Conservation (phyloP, 35 echinoderm and acorn worm genomes). For the Heliocidaris erythrogramma region DNA sequence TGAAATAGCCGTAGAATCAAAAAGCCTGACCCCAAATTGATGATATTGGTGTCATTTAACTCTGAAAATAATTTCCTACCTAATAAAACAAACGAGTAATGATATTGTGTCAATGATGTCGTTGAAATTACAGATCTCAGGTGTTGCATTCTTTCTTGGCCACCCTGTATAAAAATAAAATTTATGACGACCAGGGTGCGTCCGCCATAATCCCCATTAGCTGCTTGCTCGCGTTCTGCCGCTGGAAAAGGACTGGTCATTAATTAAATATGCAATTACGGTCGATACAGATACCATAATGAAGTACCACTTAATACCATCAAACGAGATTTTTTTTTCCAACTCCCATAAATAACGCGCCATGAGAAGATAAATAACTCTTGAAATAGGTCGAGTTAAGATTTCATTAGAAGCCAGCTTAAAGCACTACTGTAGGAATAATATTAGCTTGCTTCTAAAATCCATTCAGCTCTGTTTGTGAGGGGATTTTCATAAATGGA, state of each 20-base stretch:
- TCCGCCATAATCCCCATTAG: background rate
- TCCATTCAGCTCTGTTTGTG: background rate
- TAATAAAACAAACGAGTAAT: too few species aligned
- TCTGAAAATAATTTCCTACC: too few species aligned
- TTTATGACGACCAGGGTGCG: background rate
- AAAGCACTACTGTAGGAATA: background rate
- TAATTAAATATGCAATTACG: constrained; percentile 29
- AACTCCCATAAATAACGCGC: background rate
- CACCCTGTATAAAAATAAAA: too few species aligned
- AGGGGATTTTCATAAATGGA: too few species aligned
- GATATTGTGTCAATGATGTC: too few species aligned
- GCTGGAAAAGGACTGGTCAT: background rate
- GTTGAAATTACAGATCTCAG: too few species aligned
- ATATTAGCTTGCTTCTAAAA: background rate
- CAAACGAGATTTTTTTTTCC: constrained; percentile 13
- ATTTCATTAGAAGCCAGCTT: background rate
- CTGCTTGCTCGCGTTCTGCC: background rate
- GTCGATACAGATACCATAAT: background rate
- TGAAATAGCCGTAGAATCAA: too few species aligned
- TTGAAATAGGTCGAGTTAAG: background rate
- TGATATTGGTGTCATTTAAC: too few species aligned
- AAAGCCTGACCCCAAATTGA: too few species aligned
- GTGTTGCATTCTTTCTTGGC: too few species aligned
- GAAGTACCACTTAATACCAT: constrained; percentile 32
- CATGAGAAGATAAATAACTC: constrained; percentile 12